Base-by-base conservation (phyloP, 2,888 invertebrate species). In the Subacronicta megacephala region DNA sequence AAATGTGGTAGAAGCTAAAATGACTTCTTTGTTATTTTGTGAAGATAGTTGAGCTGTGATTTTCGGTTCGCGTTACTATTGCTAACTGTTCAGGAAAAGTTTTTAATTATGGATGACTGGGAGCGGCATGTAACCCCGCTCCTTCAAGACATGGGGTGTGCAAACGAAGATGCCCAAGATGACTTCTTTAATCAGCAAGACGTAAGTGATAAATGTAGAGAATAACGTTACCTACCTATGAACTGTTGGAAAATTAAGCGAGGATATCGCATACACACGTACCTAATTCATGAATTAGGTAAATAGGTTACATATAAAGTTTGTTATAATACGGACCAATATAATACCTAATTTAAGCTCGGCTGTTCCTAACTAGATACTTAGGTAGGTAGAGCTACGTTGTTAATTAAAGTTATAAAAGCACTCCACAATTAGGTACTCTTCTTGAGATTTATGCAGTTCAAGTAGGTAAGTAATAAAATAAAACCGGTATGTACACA, bases 101-200 rank as follows among this genome's bases (percentile, higher is more conserved):
- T 84, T 77, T 66, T 83, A 80, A 90, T 84, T 84, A 94, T 94
- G 94, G 95, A 95, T 90, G 95, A 95, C 85, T 95, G 95, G 95
- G 95, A 95, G 87, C 92, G 95, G 75, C 95, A 95, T 81, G 95
- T 95, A 65, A 94, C 95, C 57, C 95, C 95, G 42, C 93, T 95
- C 61, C 90, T 95, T 66, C 95, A 95, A 83, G 95, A 95, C 80
- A 95, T 95, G 94, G 95, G 94, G 77, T 94, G 94, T 82, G 84
- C 93, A 65, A 92, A 88, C 76, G 94, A 93, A 82, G 95, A 94
- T 72, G 91, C 92, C 71, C 95, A 95, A 79, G 94, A 95, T 73
- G 95, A 95, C 87, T 95, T 95, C 89, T 95, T 95, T 88, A 93
- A 90, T 80, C 95, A 95, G 72, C 95, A 95, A 88, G 95, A 95